A percentile compares a stretch with the other conserved stretches of the same genome.
Evolutionary conservation across 2,888 invertebrate genomes (phyloP).

Genomic region (Drosophila mercatorum): DNA sequence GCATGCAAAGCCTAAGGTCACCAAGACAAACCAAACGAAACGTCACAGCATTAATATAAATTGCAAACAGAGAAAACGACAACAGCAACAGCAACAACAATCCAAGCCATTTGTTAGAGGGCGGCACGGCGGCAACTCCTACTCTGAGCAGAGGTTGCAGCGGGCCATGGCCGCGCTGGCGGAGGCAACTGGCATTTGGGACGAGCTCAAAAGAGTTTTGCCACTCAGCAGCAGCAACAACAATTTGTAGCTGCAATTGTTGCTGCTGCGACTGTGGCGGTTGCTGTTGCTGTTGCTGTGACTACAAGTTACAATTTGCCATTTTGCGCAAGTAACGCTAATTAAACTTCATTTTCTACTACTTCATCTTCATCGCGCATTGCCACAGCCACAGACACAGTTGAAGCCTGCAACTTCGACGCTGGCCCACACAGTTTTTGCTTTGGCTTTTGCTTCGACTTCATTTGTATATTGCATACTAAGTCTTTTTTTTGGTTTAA

Average conservation of each 20-base stretch:
- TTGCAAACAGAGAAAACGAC: conserved; percentile 54
- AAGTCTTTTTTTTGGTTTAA: conserved; percentile 26
- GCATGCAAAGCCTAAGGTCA: conserved; percentile 45
- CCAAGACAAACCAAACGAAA: conserved; percentile 48
- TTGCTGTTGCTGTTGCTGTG: conserved; percentile 18
- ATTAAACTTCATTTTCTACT: conserved; percentile 81
- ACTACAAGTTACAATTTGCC: conserved; percentile 78
- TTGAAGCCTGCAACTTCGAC: conserved; percentile 2
- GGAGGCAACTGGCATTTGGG: conserved; percentile 45
- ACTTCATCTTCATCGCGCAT: conserved; percentile 72
- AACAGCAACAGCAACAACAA: conserved; percentile 25
- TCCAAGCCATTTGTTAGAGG: conserved; percentile 37
- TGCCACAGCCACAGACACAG: neutral
- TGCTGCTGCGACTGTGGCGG: conserved; percentile 9
- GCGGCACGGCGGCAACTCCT: conserved; percentile 52
- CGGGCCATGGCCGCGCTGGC: conserved; percentile 34
- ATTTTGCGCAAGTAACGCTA: conserved; percentile 82
- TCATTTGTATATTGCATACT: conserved; percentile 59
- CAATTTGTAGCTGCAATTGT: conserved; percentile 61
- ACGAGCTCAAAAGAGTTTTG: conserved; percentile 55
- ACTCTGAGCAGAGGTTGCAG: conserved; percentile 23
- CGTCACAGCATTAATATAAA: conserved; percentile 55
- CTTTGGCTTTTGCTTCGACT: conserved; percentile 48
- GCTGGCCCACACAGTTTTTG: conserved; percentile 47
- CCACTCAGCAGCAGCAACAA: conserved; percentile 48